A percentile compares a stretch with the other conserved stretches of the same genome.
phyloP scores from a whole-genome alignment of 2,888 invertebrate genomes.

The Synanthedon myopaeformis region DNA sequence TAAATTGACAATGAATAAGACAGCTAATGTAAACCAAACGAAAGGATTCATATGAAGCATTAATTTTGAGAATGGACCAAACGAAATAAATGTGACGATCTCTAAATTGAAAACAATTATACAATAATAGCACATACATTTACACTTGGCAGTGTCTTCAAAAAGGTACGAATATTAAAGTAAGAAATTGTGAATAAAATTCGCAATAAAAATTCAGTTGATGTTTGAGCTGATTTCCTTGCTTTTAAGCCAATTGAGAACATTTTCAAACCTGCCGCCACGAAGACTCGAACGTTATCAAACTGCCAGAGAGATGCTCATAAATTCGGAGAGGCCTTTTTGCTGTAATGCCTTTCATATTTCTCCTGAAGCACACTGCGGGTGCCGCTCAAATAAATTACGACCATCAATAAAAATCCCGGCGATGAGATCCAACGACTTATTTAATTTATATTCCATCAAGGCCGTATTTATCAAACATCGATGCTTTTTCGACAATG shows the following conservation, averaged over 20 bases:
- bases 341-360: slow-evolving; percentile 68
- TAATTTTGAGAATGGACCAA: too few relatives aligned
- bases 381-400: slow-evolving; percentile 68
- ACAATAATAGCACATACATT: not conserved
- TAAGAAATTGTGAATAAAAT: not conserved
- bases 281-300: slow-evolving; percentile 49
- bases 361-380: slow-evolving; percentile 63
- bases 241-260: slow-evolving; percentile 39
- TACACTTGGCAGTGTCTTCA: not conserved
- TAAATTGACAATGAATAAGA: too few relatives aligned
- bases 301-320: slow-evolving; percentile 61
- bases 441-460: slow-evolving; percentile 70
- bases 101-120: not conserved
- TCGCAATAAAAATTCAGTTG: slow-evolving; percentile 15
- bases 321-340: slow-evolving; percentile 66
- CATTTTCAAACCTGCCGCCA: slow-evolving; percentile 32
- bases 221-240: slow-evolving; percentile 25
- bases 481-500: slow-evolving; percentile 33
- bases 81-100: too few relatives aligned
- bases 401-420: slow-evolving; percentile 67
- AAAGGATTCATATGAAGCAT: too few relatives aligned
- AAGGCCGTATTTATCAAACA: slow-evolving; percentile 60
- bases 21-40: too few relatives aligned
- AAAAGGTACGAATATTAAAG: not conserved
- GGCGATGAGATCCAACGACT: slow-evolving; percentile 58